Evolutionary conservation across 1,140 invertebrate species (phyloP).

Genomic region (Anagrus nilaparvatae): DNA sequence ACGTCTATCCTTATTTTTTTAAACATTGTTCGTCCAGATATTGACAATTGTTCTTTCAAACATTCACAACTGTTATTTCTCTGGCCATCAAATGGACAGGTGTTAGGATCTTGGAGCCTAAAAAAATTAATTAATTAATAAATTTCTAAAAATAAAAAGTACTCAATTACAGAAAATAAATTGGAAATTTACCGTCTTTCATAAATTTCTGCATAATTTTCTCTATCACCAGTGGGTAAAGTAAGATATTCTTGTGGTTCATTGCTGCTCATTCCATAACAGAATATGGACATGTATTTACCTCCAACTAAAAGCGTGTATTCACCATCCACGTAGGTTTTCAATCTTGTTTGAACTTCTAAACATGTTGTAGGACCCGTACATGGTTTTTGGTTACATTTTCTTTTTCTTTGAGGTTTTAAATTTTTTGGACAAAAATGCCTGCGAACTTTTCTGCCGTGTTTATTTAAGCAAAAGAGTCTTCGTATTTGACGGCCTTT

Average conservation of each 20-base stretch:
- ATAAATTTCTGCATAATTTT: constrained; percentile 66
- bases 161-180: background rate
- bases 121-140: background rate
- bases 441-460: constrained; percentile 43
- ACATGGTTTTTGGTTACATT: constrained; percentile 58
- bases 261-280: constrained; percentile 58
- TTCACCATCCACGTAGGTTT: constrained; percentile 51
- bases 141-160: constrained; percentile 14
- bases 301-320: constrained; percentile 57
- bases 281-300: constrained; percentile 56
- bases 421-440: constrained; percentile 46
- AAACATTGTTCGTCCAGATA: constrained; percentile 48
- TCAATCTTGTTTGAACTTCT: constrained; percentile 38
- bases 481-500: constrained; percentile 52
- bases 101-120: constrained; percentile 52
- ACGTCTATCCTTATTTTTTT: constrained; percentile 50
- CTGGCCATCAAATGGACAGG: constrained; percentile 56
- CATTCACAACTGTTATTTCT: constrained; percentile 55
- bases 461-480: constrained; percentile 50
- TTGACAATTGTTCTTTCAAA: constrained; percentile 34
- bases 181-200: constrained; percentile 45
- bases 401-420: constrained; percentile 50
- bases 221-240: constrained; percentile 45
- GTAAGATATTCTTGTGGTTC: constrained; percentile 64
- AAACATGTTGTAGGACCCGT: constrained; percentile 38